Percentiles rank a stretch among this genome's conserved stretches.
Conservation (phyloP, 2,113 vertebrate genomes). For the Aspiorhynchus laticeps region DNA sequence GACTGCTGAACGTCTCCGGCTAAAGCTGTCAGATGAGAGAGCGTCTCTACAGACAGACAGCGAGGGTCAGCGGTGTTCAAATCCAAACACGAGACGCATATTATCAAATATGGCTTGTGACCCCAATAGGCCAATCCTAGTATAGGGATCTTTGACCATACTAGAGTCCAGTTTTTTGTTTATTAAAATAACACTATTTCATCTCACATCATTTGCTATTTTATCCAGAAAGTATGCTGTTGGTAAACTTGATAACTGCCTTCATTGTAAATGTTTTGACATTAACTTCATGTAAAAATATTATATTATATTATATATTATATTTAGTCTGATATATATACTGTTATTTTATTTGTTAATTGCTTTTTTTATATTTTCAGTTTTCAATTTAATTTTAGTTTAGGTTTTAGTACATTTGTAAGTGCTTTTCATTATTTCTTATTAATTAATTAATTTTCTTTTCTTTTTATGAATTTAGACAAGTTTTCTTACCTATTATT, state of each 20-base stretch:
- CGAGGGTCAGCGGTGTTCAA: background rate
- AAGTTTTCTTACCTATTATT: background rate
- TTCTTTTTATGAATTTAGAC: background rate
- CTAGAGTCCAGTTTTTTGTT: background rate
- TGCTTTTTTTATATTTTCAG: background rate
- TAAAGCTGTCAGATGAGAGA: background rate
- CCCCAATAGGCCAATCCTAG: background rate
- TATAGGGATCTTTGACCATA: background rate
- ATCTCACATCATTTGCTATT: background rate
- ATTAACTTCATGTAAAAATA: background rate
- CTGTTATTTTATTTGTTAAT: background rate
- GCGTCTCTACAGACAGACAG: background rate
- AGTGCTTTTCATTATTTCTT: background rate
- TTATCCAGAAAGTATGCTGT: too few relatives aligned
- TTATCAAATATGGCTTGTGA: background rate
- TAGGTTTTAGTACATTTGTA: background rate
- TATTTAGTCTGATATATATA: background rate
- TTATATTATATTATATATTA: background rate
- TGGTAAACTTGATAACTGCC: background rate
- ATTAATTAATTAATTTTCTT: background rate
- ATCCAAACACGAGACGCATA: background rate
- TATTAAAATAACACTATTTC: background rate
- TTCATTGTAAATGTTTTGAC: background rate
- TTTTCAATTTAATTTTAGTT: background rate
- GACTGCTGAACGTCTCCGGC: background rate